A percentile compares a stretch with the other conserved stretches of the same genome.
phyloP scores from a whole-genome alignment of 2,888 invertebrate species.

The Bruchidius siliquastri region DNA sequence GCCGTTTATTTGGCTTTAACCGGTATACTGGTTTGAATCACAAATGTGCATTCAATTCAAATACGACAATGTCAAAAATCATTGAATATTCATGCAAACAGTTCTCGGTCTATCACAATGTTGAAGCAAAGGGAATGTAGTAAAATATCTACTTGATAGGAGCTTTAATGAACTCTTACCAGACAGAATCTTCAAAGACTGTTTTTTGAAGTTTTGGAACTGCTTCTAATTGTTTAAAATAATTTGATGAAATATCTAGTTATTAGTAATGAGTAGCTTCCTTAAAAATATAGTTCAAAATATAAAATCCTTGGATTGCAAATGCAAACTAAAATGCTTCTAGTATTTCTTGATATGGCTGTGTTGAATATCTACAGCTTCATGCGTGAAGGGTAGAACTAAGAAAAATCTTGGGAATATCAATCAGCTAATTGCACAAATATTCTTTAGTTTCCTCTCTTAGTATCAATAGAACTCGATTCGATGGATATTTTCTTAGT shows the following conservation, averaged over 20 bases:
- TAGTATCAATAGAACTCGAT: not conserved
- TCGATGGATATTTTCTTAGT: no score
- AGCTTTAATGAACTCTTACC: not conserved
- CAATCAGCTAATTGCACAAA: no score
- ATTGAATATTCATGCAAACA: not conserved
- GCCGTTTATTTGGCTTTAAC: not conserved
- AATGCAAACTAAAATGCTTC: not conserved
- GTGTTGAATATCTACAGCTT: not conserved
- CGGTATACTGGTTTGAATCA: not conserved
- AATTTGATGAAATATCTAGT: not conserved
- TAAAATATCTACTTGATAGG: not conserved
- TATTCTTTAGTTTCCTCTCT: not conserved
- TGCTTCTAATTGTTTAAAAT: no score
- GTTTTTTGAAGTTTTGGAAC: no score
- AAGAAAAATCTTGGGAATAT: no score
- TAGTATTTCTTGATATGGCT: not conserved
- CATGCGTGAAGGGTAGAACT: not conserved
- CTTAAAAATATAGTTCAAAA: not conserved
- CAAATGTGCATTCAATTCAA: no score
- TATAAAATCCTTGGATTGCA: not conserved
- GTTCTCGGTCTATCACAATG: not conserved
- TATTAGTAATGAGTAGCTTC: not conserved
- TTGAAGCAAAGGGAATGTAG: not conserved
- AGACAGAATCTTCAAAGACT: not conserved
- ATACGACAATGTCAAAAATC: not conserved